Conservation (phyloP, 2,888 invertebrate species). For the Cantharis lateralis region DNA sequence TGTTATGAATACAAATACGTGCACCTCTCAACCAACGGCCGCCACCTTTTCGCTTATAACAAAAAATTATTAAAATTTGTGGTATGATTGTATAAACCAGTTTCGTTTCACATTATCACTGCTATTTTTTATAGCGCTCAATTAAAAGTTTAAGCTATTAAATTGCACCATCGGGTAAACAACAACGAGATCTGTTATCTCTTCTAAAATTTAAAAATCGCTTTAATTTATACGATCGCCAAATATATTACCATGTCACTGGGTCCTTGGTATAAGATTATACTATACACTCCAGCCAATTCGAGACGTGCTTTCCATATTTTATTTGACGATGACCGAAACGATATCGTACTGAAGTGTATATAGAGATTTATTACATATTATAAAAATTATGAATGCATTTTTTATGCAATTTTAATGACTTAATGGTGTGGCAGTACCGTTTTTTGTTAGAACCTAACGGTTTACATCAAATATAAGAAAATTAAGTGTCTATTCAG, state of each 20-base stretch:
- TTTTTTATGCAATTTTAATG: not conserved
- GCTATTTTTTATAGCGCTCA: not conserved
- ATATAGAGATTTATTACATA: not conserved
- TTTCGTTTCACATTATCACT: conserved; percentile 6
- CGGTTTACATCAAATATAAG: not conserved
- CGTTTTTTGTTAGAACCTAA: not conserved
- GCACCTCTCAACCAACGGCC: not conserved
- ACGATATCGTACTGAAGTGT: not conserved
- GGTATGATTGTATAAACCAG: not conserved
- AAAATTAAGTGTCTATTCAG: not conserved
- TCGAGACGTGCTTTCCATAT: not conserved
- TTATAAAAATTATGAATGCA: not conserved
- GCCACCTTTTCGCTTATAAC: not conserved
- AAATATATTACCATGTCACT: not conserved
- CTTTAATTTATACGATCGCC: not conserved
- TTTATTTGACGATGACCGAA: not conserved
- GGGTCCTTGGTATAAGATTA: not conserved
- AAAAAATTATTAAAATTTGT: not conserved
- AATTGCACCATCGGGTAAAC: not conserved
- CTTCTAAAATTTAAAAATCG: not conserved
- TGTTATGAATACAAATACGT: conserved; percentile 54
- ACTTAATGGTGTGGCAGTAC: not conserved
- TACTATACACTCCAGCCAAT: not conserved
- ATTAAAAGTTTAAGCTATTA: not conserved
- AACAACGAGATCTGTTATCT: not conserved